phyloP scores from a whole-genome alignment of 2,888 invertebrate genomes.

The Drosophila leonis region DNA sequence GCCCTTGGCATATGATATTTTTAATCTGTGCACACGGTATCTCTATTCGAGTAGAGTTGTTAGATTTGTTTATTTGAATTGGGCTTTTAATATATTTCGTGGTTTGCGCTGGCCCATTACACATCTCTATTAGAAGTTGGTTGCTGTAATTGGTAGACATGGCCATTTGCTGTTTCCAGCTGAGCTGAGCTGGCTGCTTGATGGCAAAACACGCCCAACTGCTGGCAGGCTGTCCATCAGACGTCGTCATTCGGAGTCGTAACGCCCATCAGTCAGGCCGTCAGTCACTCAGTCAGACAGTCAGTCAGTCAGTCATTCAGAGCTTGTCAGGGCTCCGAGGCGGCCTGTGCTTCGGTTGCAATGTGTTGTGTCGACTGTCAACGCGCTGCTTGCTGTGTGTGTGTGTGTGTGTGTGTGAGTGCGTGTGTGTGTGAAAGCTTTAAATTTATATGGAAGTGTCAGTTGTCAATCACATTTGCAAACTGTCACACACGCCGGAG shows the following conservation, averaged over 20 bases:
- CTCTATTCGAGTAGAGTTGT: not conserved
- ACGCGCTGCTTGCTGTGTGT: constrained; percentile 47
- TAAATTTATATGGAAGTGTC: constrained; percentile 82
- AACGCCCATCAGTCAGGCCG: constrained; percentile 50
- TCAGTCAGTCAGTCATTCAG: constrained; percentile 24
- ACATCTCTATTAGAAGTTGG: constrained; percentile 29
- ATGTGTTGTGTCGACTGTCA: constrained; percentile 67
- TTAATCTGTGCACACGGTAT: not conserved
- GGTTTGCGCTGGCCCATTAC: constrained; percentile 22
- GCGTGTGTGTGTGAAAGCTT: constrained; percentile 69
- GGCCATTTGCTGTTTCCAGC: constrained; percentile 37
- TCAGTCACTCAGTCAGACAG: constrained; percentile 26
- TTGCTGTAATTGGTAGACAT: constrained; percentile 37
- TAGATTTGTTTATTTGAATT: constrained; percentile 4
- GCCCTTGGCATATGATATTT: no score
- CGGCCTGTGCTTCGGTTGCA: constrained; percentile 40
- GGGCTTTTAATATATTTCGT: constrained; percentile 13
- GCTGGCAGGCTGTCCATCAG: constrained; percentile 51
- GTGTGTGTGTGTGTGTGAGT: constrained; percentile 47
- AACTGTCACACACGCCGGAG: constrained; percentile 76
- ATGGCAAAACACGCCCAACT: constrained; percentile 51
- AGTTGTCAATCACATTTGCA: constrained; percentile 83
- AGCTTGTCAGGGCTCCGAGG: constrained; percentile 64
- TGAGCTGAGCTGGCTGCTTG: constrained; percentile 43
- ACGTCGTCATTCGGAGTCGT: constrained; percentile 23